Percentiles rank a stretch among this genome's conserved stretches.
These are phyloP conservation scores for Selene dorsalis DNA, from an alignment of 2,797 vertebrate species.

Conservation along the genomic window DNA sequence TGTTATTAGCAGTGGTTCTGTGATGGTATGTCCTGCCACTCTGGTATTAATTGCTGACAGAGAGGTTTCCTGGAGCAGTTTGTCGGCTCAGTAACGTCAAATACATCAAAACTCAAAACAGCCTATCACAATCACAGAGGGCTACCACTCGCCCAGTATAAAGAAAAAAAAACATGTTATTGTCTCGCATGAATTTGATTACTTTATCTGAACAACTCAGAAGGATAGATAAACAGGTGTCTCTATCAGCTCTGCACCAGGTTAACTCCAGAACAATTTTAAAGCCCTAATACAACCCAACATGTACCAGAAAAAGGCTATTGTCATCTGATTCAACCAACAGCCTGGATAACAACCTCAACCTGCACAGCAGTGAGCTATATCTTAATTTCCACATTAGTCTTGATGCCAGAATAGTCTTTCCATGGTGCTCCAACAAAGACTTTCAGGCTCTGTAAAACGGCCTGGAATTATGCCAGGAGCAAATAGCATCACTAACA, in stretches of 20 bases:
- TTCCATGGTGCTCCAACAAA: not conserved
- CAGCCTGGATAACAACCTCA: not conserved
- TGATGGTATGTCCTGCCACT: not conserved
- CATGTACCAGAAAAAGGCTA: not conserved
- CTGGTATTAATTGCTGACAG: too few relatives aligned
- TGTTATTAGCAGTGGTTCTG: not conserved
- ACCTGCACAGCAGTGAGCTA: not conserved
- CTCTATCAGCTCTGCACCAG: not conserved
- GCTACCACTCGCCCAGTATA: not conserved
- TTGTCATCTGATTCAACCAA: not conserved
- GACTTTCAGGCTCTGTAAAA: not conserved
- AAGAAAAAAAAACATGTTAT: not conserved
- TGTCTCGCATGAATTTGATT: not conserved
- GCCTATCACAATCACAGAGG: too few relatives aligned
- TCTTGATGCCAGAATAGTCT: constrained; percentile 6
- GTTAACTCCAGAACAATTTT: not conserved
- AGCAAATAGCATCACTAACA: constrained; percentile 8
- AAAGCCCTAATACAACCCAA: not conserved
- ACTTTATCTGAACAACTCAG: not conserved
- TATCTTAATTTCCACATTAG: constrained; percentile 1
- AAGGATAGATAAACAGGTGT: not conserved
- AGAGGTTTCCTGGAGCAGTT: too few relatives aligned
- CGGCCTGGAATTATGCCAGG: constrained; percentile 9
- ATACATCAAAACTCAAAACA: too few relatives aligned
- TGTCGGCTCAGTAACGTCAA: too few relatives aligned